Conservation (phyloP, 2,113 vertebrate species). For the Misgurnus anguillicaudatus region DNA sequence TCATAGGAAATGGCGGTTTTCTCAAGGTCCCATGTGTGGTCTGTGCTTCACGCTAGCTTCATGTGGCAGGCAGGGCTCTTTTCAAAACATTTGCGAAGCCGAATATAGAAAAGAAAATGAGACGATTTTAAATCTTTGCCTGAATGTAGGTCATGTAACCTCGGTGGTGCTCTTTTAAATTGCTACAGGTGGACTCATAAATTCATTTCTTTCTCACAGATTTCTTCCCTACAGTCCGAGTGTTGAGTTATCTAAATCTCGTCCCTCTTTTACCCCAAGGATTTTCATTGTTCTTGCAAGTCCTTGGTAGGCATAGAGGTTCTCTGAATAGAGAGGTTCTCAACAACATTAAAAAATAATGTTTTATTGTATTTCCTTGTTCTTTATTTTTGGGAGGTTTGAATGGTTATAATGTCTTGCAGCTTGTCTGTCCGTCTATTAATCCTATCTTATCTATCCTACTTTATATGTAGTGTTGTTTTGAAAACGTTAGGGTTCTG, state of each 20-base stretch:
- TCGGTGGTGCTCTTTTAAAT: slow-evolving; percentile 39
- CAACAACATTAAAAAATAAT: no score
- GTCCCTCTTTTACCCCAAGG: slow-evolving; percentile 4
- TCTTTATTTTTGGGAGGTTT: no score
- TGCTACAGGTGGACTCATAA: slow-evolving; percentile 34
- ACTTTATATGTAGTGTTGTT: no score
- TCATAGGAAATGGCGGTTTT: slow-evolving; percentile 3
- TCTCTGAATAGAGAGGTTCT: background rate
- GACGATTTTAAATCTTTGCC: slow-evolving; percentile 40
- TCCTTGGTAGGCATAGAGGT: background rate
- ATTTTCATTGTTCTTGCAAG: slow-evolving; percentile 26
- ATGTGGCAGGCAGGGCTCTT: slow-evolving; percentile 42
- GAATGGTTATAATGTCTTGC: no score
- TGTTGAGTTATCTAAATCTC: slow-evolving; percentile 39
- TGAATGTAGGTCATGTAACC: slow-evolving; percentile 43
- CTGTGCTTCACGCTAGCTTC: slow-evolving; percentile 23
- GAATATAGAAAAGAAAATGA: slow-evolving; percentile 54
- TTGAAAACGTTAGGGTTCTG: no score
- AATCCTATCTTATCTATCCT: no score
- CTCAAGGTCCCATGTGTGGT: slow-evolving; percentile 38
- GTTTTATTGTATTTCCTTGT: no score
- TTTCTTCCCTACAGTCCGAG: slow-evolving; percentile 10
- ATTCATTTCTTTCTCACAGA: slow-evolving; percentile 25
- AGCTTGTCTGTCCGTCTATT: no score
- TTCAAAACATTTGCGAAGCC: slow-evolving; percentile 51